Evolutionary conservation across 2,888 invertebrate species (phyloP), one percentile per base, ranked within the genome.

Genomic region (Spodoptera exigua): DNA sequence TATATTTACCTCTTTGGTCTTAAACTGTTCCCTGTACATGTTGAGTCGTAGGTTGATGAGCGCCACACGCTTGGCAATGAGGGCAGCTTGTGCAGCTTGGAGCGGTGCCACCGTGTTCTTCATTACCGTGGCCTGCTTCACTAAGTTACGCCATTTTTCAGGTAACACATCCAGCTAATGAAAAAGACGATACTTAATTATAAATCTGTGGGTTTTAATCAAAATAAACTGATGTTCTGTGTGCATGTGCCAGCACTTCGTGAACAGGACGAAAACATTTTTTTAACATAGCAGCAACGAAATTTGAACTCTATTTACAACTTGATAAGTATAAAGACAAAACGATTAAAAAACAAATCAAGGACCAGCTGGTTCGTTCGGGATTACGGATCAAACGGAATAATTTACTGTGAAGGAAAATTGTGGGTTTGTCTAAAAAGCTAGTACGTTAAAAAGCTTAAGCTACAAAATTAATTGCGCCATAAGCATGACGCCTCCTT

Each of bases 71-170:
- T 97, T 97, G 60, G 97, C 96, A 74, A 99, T 97, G 48, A 97
- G 96, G 56, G 97, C 97, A 0, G 98, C 97, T 89, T 99, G 98
- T 61, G 96, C 96, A 3, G 98, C 97, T 88, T 98, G 98, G 63
- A 99, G 94, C 14, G 99, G 98, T 1, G 97, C 97, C 37, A 99
- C 98, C 45, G 96, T 95, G 86, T 98, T 98, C 88, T 98, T 98
- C 47, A 97, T 96, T 51, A 96, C 95, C 2, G 97, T 96, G 0
- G 97, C 97, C 60, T 97, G 93, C 89, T 98, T 98, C 87, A 98
- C 98, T 7, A 98, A 95, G 76, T 96, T 96, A 49, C 95, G 95
- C 99, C 99, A 99, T 78, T 95, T 96, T 74, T 98, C 98, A 0
- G 99, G 99, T 41, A 99, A 91, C 78, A 98, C 96, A 84, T 97